Evolutionary conservation across 2,888 invertebrate genomes (phyloP).

Genomic region (Platycheirus albimanus): DNA sequence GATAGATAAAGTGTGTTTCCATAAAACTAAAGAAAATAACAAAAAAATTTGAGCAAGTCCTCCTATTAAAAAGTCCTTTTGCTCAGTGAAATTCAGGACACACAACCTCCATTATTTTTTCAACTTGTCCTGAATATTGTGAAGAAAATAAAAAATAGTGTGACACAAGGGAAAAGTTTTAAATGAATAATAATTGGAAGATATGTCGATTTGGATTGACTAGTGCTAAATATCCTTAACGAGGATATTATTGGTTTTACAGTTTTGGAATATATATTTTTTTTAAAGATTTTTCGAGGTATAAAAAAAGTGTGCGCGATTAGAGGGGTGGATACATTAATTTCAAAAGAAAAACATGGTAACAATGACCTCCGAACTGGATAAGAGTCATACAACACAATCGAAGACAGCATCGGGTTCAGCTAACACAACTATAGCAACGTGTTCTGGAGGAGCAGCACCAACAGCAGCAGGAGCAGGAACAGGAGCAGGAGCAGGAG

Average conservation of each 20-base stretch:
- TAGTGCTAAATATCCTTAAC: constrained; percentile 36
- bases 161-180: constrained; percentile 18
- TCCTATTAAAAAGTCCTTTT: constrained; percentile 27
- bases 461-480: constrained; percentile 62
- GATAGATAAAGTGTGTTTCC: too few relatives aligned
- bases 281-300: constrained; percentile 1
- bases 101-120: constrained; percentile 64
- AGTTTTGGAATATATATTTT: background rate
- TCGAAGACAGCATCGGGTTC: constrained; percentile 74
- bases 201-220: constrained; percentile 45
- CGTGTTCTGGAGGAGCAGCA: constrained; percentile 54
- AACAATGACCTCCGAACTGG: constrained; percentile 83
- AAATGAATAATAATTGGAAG: constrained; percentile 9
- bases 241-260: constrained; percentile 23
- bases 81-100: constrained; percentile 57
- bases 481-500: too few relatives aligned
- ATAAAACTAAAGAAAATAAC: background rate
- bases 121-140: constrained; percentile 11
- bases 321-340: constrained; percentile 29
- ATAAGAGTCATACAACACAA: constrained; percentile 79
- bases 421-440: constrained; percentile 63
- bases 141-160: constrained; percentile 43
- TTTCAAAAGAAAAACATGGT: constrained; percentile 78
- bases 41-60: background rate
- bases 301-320: constrained; percentile 16